Evolutionary conservation across 2,888 invertebrate species (phyloP).

Genomic region (Rhorus exstirpatorius): DNA sequence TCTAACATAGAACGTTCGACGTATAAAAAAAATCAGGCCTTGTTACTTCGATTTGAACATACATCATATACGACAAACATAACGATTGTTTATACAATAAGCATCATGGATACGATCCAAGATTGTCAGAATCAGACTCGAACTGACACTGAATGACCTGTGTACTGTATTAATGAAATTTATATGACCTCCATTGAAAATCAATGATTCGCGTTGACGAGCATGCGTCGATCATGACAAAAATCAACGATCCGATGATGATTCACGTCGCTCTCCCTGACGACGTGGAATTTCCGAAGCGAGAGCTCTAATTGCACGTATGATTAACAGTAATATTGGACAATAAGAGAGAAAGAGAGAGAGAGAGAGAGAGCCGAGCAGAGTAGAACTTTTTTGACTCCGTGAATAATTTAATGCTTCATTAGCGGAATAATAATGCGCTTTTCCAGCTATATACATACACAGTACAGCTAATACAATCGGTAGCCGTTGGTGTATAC

Average conservation of each 20-base stretch:
- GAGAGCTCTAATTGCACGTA: constrained; percentile 46
- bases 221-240: constrained; percentile 14
- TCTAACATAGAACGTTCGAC: too few relatives aligned
- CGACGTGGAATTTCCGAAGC: not conserved
- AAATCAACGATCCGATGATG: constrained; percentile 33
- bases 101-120: not conserved
- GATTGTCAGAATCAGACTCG: not conserved
- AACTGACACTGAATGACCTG: not conserved
- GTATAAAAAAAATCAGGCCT: too few relatives aligned
- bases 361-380: not conserved
- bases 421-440: constrained; percentile 61
- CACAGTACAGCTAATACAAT: not conserved
- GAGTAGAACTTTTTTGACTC: constrained; percentile 45
- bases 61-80: too few relatives aligned
- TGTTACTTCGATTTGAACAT: too few relatives aligned
- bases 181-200: constrained; percentile 1
- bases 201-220: constrained; percentile 5
- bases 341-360: constrained; percentile 15
- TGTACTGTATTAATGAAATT: not conserved
- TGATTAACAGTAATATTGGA: constrained; percentile 49
- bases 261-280: not conserved
- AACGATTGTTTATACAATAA: not conserved
- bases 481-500: constrained; percentile 21
- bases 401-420: constrained; percentile 64
- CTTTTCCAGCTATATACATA: constrained; percentile 26